Percentiles rank a stretch among this genome's conserved stretches.
These are phyloP conservation scores for Euzophera pinguis DNA, from an alignment of 2,888 invertebrate genomes.

Conservation along the genomic window DNA sequence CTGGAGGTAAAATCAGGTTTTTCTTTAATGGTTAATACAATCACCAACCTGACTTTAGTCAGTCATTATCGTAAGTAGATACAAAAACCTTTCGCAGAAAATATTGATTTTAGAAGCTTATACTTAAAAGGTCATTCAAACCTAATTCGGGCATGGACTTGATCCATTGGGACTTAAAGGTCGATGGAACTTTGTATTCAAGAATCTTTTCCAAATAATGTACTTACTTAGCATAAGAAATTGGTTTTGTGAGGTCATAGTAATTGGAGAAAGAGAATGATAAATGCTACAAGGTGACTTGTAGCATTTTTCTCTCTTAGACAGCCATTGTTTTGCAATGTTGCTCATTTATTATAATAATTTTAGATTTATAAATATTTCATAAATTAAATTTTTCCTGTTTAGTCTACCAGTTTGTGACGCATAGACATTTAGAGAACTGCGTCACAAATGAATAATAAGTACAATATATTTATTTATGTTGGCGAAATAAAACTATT, in stretches of 20 bases:
- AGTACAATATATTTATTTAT: constrained; percentile 32
- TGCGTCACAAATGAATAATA: constrained; percentile 26
- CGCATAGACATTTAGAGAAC: constrained; percentile 17
- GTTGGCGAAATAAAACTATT: constrained; percentile 29
- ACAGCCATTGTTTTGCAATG: no score
- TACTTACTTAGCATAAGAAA: no score
- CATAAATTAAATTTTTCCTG: constrained; percentile 15
- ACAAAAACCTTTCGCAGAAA: constrained; percentile 7
- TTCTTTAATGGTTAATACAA: neutral
- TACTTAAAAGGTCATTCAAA: constrained; percentile 6
- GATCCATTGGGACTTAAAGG: constrained; percentile 14
- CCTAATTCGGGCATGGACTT: constrained; percentile 11
- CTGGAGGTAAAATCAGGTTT: no score
- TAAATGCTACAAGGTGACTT: no score
- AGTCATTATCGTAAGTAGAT: neutral
- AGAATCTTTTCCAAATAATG: no score
- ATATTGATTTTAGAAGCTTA: constrained; percentile 13
- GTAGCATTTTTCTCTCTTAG: no score
- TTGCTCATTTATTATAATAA: no score
- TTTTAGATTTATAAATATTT: neutral
- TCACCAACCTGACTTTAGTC: neutral
- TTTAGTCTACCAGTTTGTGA: constrained; percentile 34
- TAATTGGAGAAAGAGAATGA: no score
- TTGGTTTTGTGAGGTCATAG: no score
- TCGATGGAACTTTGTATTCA: neutral